Base-by-base conservation (phyloP, 2,113 vertebrate species). In the Ornithorhynchus anatinus region DNA sequence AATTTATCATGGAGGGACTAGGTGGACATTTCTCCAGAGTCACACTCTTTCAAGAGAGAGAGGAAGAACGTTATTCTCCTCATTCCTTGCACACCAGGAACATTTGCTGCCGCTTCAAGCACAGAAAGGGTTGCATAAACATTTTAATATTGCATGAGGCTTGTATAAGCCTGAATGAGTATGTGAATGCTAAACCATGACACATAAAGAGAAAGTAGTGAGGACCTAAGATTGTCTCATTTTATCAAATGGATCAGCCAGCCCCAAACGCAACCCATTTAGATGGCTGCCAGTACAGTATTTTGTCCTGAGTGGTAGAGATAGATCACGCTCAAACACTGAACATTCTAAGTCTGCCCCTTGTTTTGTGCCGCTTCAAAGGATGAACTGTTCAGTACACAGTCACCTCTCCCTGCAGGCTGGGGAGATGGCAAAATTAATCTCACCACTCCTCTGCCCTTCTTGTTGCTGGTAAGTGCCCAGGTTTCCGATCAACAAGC, bases 81-180 rank as follows among this genome's bases (percentile, higher is more conserved):
- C 80, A 72, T 83, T 86, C 72, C 77, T 61, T 85, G 67, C 59
- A 71, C 50, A 57, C 50, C 67, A 62, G 64, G 79, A 85, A 84
- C 71, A 86, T 82, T 89, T 85, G 80, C 81, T 84, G 64, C 84
- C 79, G 72, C 80, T 92, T 86, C 67, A 77, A 89, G 87, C 75
- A 65, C 84, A 81, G 88, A 89, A 84, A 88, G 72, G 67, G 79
- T 89, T 86, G 84, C 81, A 52, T 90, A 93, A 93, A 92, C 88
- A 91, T 88, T 92, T 93, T 93, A 93, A 93, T 92, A 91, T 91
- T 93, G 73, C 85, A 92, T 93, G 89, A 93, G 80, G 78, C 70
- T 89, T 91, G 87, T 88, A 52, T 88, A 87, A 90, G 89, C 82
- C 85, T 89, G 88, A 91, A 85, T 88, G 88, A 91, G 77, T 82